Conservation (phyloP, 2,797 vertebrate species). For the Philypnodon macrostomus region DNA sequence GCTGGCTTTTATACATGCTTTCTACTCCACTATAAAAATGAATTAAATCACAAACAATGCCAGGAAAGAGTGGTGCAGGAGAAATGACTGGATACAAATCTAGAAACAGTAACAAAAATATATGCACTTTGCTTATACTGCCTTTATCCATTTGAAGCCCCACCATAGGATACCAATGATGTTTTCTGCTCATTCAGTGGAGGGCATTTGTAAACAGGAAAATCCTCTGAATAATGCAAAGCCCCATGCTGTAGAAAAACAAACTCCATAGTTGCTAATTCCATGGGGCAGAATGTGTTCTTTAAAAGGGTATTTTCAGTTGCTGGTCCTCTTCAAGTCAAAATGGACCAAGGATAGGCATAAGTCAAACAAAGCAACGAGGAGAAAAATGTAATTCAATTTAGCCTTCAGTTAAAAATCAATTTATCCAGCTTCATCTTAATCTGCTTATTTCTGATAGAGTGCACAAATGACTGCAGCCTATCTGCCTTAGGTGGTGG, state of each 20-base stretch:
- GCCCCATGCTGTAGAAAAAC: slow-evolving; percentile 19
- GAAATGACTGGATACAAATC: not conserved
- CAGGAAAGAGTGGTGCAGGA: not conserved
- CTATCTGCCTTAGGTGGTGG: too few species aligned
- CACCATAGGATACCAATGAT: slow-evolving; percentile 7
- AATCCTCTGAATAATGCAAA: slow-evolving; percentile 51
- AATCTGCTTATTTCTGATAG: too few species aligned
- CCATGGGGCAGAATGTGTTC: slow-evolving; percentile 11
- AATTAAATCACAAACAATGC: slow-evolving; percentile 8
- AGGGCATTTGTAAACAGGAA: slow-evolving; percentile 12
- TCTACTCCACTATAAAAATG: slow-evolving; percentile 1
- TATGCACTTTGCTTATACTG: not conserved
- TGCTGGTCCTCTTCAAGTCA: slow-evolving; percentile 8
- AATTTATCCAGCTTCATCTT: too few species aligned
- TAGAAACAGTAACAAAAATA: not conserved
- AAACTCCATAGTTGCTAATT: slow-evolving; percentile 23
- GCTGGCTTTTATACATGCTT: slow-evolving; percentile 26
- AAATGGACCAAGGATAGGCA: too few species aligned
- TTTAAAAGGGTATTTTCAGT: slow-evolving; percentile 16
- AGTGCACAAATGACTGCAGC: too few species aligned
- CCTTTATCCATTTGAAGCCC: not conserved
- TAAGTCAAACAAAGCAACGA: too few species aligned
- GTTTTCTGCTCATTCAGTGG: slow-evolving; percentile 14
- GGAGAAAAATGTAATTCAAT: too few species aligned
- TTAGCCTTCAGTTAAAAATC: too few species aligned